Conservation (phyloP, 2,888 invertebrate species). For the Nudaria mundana region DNA sequence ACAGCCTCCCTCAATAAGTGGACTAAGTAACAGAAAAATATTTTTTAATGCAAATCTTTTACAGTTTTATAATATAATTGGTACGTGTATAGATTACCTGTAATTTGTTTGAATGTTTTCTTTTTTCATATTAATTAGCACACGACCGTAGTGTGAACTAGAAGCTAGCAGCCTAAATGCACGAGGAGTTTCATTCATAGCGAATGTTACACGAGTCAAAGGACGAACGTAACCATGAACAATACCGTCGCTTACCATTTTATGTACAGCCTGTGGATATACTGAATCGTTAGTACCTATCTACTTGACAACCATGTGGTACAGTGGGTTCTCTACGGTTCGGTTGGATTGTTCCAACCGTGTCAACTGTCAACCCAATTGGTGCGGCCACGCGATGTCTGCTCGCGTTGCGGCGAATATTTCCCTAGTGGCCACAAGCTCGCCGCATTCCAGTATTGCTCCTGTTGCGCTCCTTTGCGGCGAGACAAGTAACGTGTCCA, state of each 20-base stretch:
- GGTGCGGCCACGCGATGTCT: no score
- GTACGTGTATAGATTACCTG: slow-evolving; percentile 25
- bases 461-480: no score
- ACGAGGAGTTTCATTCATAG: slow-evolving; percentile 36
- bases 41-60: neutral
- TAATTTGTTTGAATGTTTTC: slow-evolving; percentile 12
- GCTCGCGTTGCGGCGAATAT: no score
- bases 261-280: slow-evolving; percentile 39
- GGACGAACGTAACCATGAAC: slow-evolving; percentile 54
- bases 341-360: neutral
- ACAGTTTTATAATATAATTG: neutral
- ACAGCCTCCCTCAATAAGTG: no score
- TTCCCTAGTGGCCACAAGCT: neutral
- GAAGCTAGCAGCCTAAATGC: slow-evolving; percentile 51
- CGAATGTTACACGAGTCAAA: slow-evolving; percentile 47
- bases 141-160: slow-evolving; percentile 53
- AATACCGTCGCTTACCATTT: slow-evolving; percentile 52
- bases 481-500: no score
- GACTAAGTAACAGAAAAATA: no score
- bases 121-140: slow-evolving; percentile 40
- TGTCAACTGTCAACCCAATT: no score
- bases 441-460: neutral
- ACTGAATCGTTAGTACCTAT: neutral
- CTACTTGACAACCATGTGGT: neutral
- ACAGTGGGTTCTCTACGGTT: neutral